Evolutionary conservation across 2,888 invertebrate genomes (phyloP).

Genomic region (Cynaeus angustus): DNA sequence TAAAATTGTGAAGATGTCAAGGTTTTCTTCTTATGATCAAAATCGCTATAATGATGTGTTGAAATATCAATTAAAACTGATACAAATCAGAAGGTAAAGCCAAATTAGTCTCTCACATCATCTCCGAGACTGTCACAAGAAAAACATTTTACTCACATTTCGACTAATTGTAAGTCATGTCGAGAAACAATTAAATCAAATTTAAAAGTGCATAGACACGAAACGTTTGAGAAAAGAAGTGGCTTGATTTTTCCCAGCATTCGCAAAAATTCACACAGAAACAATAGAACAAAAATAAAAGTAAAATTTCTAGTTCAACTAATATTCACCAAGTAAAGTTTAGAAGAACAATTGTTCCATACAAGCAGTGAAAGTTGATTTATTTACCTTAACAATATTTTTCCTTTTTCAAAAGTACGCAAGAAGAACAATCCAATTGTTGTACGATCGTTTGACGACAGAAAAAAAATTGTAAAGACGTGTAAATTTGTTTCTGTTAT

Average conservation of each 20-base stretch:
- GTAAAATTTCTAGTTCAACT: constrained; percentile 50
- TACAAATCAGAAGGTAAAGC: not conserved
- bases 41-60: not conserved
- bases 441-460: constrained; percentile 1
- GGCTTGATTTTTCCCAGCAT: constrained; percentile 47
- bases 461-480: not conserved
- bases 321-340: constrained; percentile 38
- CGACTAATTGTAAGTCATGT: constrained; percentile 24
- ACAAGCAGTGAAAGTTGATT: constrained; percentile 42
- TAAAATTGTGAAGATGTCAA: too few species aligned
- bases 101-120: not conserved
- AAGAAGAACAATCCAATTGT: constrained; percentile 21
- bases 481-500: not conserved
- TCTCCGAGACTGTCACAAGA: constrained; percentile 14
- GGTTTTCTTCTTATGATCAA: not conserved
- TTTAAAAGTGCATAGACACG: constrained; percentile 30
- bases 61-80: not conserved
- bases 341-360: constrained; percentile 41
- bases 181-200: constrained; percentile 23
- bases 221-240: constrained; percentile 37
- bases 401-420: not conserved
- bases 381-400: constrained; percentile 24
- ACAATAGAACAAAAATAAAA: constrained; percentile 53
- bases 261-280: constrained; percentile 47
- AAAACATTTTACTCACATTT: constrained; percentile 10